These are phyloP conservation scores for Periplaneta americana DNA, from an alignment of 1,140 invertebrate genomes.

Conservation along the genomic window DNA sequence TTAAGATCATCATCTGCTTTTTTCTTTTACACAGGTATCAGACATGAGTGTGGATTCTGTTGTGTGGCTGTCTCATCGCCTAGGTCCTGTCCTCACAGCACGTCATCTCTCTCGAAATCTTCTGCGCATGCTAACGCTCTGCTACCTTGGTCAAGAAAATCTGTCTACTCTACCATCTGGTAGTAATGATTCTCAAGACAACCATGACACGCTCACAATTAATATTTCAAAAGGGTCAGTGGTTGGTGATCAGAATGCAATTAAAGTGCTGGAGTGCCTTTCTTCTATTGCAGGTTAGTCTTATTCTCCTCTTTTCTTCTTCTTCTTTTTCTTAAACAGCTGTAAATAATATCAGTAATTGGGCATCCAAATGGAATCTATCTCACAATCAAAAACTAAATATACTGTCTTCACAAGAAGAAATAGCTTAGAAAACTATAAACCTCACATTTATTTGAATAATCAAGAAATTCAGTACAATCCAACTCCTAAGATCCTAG, in stretches of 20 bases:
- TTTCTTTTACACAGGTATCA: slow-evolving; percentile 53
- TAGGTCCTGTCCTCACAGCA: slow-evolving; percentile 93
- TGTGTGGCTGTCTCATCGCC: slow-evolving; percentile 84
- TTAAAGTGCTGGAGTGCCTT: slow-evolving; percentile 82
- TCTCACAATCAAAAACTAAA: too few species aligned
- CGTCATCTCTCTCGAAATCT: slow-evolving; percentile 87
- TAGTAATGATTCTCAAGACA: slow-evolving; percentile 15
- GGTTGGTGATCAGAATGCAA: slow-evolving; percentile 75
- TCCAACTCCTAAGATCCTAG: too few species aligned
- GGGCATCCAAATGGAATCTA: too few species aligned
- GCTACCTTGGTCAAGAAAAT: slow-evolving; percentile 85
- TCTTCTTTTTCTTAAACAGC: too few species aligned
- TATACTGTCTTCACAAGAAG: too few species aligned
- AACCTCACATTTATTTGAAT: too few species aligned
- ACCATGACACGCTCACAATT: background rate
- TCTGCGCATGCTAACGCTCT: slow-evolving; percentile 87
- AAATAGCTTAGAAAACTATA: too few species aligned
- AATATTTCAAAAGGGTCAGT: slow-evolving; percentile 50
- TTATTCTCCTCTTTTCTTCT: too few species aligned
- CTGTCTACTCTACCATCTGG: slow-evolving; percentile 39
- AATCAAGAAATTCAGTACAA: too few species aligned
- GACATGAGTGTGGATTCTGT: slow-evolving; percentile 89
- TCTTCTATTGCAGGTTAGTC: slow-evolving; percentile 68
- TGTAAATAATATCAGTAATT: too few species aligned
- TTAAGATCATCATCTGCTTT: too few species aligned